phyloP scores from a whole-genome alignment of 1,140 invertebrate species.

The Nephotettix cincticeps region DNA sequence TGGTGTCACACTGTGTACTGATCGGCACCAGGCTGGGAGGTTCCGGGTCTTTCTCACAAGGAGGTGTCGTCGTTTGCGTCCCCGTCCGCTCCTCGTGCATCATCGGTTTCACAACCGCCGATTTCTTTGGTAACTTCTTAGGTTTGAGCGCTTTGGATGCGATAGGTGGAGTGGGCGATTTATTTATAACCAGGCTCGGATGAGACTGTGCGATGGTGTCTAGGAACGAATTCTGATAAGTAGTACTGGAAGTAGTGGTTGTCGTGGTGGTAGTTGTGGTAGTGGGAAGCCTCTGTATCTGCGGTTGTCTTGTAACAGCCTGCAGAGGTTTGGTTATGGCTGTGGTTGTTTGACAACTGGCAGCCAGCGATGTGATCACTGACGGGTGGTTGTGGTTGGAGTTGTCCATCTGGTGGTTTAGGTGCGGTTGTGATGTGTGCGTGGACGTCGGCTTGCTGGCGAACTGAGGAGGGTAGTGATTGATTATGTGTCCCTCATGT shows the following conservation, averaged over 20 bases:
- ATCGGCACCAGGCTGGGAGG: constrained; percentile 19
- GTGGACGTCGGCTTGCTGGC: not conserved
- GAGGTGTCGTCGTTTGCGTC: not conserved
- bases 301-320: constrained; percentile 10
- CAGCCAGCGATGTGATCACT: constrained; percentile 26
- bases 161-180: constrained; percentile 33
- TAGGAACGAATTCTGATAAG: constrained; percentile 41
- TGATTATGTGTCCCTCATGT: constrained; percentile 1
- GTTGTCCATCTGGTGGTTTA: constrained; percentile 18
- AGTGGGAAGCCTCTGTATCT: too few relatives aligned
- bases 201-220: constrained; percentile 42
- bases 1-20: not conserved
- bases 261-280: not conserved
- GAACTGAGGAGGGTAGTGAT: constrained; percentile 22
- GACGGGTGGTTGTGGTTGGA: constrained; percentile 19
- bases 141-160: constrained; percentile 31
- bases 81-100: constrained; percentile 35
- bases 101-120: constrained; percentile 45
- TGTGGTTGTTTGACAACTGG: constrained; percentile 20
- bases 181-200: constrained; percentile 42
- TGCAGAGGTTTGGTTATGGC: constrained; percentile 18
- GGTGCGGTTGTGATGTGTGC: not conserved
- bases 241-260: not conserved
- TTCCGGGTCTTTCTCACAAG: not conserved
- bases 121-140: constrained; percentile 41